phyloP scores from a whole-genome alignment of 1,140 invertebrate genomes.

The Drosophila kurseongensis region DNA sequence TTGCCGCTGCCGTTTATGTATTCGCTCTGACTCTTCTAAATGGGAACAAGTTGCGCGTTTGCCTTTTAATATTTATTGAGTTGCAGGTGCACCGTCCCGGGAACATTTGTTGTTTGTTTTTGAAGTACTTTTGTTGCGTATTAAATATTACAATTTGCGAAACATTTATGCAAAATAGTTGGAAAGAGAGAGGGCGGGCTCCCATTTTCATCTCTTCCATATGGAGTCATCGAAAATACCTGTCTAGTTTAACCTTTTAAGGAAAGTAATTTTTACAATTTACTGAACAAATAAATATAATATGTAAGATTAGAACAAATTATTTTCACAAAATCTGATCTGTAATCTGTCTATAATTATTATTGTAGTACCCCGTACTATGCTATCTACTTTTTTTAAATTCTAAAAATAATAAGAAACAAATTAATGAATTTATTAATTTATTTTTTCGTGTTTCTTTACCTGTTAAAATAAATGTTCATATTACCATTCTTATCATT shows the following conservation, averaged over 20 bases:
- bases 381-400: no score
- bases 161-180: constrained; percentile 72
- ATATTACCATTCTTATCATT: no score
- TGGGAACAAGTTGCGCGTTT: constrained; percentile 50
- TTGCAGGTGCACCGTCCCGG: constrained; percentile 44
- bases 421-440: no score
- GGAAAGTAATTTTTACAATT: background rate
- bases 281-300: background rate
- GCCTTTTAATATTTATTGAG: constrained; percentile 81
- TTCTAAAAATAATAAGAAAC: no score
- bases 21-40: constrained; percentile 15
- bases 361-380: no score
- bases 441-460: no score
- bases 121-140: constrained; percentile 59
- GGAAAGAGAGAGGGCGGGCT: background rate
- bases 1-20: constrained; percentile 17
- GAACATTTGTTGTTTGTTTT: constrained; percentile 11
- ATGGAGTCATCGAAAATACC: background rate
- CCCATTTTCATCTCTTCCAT: background rate
- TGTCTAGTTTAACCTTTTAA: background rate
- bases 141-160: constrained; percentile 76
- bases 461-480: no score
- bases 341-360: no score
- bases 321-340: no score
- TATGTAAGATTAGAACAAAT: no score